Evolutionary conservation across 1,140 invertebrate species (phyloP), one percentile per base, ranked within the genome.

Genomic region (Ceratina australensis): DNA sequence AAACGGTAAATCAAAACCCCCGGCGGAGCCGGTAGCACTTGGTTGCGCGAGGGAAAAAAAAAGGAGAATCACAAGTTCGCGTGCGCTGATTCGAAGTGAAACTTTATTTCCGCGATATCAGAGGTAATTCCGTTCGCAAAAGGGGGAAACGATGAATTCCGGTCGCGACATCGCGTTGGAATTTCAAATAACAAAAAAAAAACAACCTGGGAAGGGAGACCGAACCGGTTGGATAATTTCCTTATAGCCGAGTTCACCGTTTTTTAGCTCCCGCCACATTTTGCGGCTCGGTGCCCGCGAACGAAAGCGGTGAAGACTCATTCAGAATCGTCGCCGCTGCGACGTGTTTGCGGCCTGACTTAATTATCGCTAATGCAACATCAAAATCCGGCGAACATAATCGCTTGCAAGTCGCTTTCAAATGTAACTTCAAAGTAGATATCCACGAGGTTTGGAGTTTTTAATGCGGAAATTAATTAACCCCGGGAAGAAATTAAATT

Each of bases 171-270:
- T 16, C 50, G 50, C 49, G 33, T 16, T 12, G 42, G 12, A 49
- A 13, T 13, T 1, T 8, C 0, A 8, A 7, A n/a, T 10, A 12
- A 16, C 8, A 8, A 42, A 12, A 3, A 3, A 13, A 28, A 5
- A 33, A 16, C n/a, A 47, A 56, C 10, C 2, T 16, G 26, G n/a
- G 3, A 18, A 13, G 2, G 20, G 20, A 33, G 56, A 28, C 33
- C 3, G 13, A 68, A 16, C 54, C 28, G 22, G 42, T 24, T 68
- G 52, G 73, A 24, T 75, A 75, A 75, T 75, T 68, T 75, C 10
- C 24, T 75, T 50, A 22, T 60, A 68, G 68, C 54, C n/a, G 16
- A 13, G 33, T 28, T 66, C 22, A 18, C 33, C 13, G 0, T 22
- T 54, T n/a, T 59, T n/a, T 15, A 61, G 57, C 16, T 26, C 22